Evolutionary conservation across 2,113 vertebrate species (phyloP).

Genomic region (Hemiscyllium ocellatum): DNA sequence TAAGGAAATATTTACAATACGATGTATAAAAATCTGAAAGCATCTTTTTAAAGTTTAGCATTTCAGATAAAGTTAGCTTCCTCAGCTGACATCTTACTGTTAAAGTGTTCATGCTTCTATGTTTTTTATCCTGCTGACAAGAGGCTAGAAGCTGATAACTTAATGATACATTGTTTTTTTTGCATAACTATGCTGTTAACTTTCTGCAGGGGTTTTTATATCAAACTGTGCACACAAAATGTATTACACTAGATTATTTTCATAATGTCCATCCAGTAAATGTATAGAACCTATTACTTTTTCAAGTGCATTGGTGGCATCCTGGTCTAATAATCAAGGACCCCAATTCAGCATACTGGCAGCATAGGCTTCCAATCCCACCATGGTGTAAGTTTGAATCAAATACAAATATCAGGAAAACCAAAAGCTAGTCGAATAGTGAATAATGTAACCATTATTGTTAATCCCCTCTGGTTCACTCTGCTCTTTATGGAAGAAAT

Average conservation of each 20-base stretch:
- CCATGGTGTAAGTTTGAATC: no score
- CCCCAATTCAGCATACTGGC: no score
- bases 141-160: background rate
- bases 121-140: background rate
- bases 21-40: background rate
- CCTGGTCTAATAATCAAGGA: no score
- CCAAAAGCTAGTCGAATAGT: no score
- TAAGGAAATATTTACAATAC: background rate
- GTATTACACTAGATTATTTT: background rate
- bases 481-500: no score
- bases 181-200: background rate
- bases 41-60: background rate
- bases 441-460: no score
- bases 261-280: background rate
- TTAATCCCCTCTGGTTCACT: no score
- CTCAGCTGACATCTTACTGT: background rate
- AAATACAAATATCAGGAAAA: no score
- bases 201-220: background rate
- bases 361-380: no score
- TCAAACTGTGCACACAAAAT: background rate
- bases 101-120: background rate
- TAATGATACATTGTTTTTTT: background rate
- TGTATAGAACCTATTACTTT: background rate
- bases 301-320: background rate
- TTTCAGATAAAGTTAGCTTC: background rate